phyloP scores from a whole-genome alignment of 2,888 invertebrate genomes.

The Hipparchia sbordonii region DNA sequence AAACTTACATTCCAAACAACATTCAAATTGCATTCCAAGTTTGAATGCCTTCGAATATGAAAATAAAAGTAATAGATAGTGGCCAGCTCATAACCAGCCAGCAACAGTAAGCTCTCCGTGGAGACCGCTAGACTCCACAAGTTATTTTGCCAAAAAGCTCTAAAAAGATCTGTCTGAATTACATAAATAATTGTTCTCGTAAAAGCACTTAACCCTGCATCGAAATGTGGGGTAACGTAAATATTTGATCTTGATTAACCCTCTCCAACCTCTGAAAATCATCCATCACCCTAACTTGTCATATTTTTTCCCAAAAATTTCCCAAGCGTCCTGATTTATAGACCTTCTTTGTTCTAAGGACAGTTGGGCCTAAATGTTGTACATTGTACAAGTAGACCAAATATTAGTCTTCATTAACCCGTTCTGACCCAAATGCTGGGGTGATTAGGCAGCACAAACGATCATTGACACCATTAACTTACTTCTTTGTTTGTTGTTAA shows the following conservation, averaged over 20 bases:
- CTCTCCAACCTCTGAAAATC: not conserved
- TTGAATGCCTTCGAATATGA: no score
- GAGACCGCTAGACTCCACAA: no score
- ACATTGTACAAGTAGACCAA: slow-evolving; percentile 8
- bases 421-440: slow-evolving; percentile 29
- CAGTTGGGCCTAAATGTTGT: slow-evolving; percentile 12
- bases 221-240: not conserved
- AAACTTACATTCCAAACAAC: no score
- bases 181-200: not conserved
- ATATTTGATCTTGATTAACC: slow-evolving; percentile 2
- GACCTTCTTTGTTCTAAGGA: not conserved
- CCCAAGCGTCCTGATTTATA: not conserved
- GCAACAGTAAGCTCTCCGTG: no score
- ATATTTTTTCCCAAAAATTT: not conserved
- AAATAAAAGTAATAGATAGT: no score
- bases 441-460: slow-evolving; percentile 30
- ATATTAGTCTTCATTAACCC: slow-evolving; percentile 28
- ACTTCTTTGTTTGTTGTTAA: slow-evolving; percentile 28
- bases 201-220: slow-evolving; percentile 10
- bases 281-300: not conserved
- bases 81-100: no score
- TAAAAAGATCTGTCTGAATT: not conserved
- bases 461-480: slow-evolving; percentile 29
- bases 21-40: no score
- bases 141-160: not conserved